Evolutionary conservation across 2,888 invertebrate genomes (phyloP).

Genomic region (Parnassius orleans): DNA sequence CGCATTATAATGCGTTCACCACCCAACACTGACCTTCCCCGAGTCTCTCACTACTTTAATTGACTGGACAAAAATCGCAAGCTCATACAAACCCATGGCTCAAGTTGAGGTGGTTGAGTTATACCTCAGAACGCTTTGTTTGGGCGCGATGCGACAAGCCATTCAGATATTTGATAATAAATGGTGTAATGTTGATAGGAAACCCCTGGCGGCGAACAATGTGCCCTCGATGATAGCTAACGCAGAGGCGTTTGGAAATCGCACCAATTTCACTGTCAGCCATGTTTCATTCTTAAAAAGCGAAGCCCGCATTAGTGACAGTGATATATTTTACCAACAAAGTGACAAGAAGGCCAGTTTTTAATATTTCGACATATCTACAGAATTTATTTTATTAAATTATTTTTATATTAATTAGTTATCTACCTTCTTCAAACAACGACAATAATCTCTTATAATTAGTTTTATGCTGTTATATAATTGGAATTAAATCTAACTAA

Average conservation of each 20-base stretch:
- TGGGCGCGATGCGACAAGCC: conserved; percentile 74
- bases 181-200: conserved; percentile 66
- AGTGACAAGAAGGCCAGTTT: neutral
- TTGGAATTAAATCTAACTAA: too few relatives aligned
- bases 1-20: conserved; percentile 70
- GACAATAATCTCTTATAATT: too few relatives aligned
- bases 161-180: conserved; percentile 75
- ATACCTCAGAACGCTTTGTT: conserved; percentile 75
- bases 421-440: too few relatives aligned
- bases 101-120: conserved; percentile 50
- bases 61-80: conserved; percentile 33
- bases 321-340: conserved; percentile 3
- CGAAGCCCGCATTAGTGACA: neutral
- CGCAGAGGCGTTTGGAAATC: conserved; percentile 19
- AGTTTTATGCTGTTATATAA: too few relatives aligned
- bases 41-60: conserved; percentile 20
- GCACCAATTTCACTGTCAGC: conserved; percentile 13
- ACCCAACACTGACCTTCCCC: conserved; percentile 42
- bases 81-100: conserved; percentile 49
- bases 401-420: too few relatives aligned
- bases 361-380: neutral
- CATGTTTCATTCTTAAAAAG: conserved; percentile 26
- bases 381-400: too few relatives aligned
- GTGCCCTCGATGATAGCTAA: conserved; percentile 24
- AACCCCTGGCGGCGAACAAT: conserved; percentile 40